Conservation (phyloP, 2,888 invertebrate species). For the Pristionchus japonicus region DNA sequence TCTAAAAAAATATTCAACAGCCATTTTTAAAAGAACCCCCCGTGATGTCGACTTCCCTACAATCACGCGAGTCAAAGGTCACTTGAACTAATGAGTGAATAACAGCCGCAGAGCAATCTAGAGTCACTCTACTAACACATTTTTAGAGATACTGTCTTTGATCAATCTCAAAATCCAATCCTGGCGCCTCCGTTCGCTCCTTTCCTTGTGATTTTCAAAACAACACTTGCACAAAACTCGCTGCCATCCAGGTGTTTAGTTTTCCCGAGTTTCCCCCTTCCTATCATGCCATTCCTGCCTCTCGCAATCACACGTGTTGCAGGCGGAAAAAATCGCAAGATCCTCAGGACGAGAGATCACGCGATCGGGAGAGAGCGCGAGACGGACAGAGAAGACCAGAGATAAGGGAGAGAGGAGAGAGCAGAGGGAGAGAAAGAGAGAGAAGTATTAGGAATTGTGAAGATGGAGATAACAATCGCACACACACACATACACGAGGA, state of each 20-base stretch:
- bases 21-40: too few species aligned
- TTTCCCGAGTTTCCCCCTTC: neutral
- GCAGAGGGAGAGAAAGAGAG: conserved; percentile 3
- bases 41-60: neutral
- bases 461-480: conserved; percentile 21
- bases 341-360: neutral
- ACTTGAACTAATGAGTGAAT: neutral
- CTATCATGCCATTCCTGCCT: conserved; percentile 11
- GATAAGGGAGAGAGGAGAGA: neutral
- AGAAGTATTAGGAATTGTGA: conserved; percentile 32
- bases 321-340: neutral
- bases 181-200: too few species aligned
- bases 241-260: too few species aligned
- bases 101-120: neutral
- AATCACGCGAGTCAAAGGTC: neutral
- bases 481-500: neutral
- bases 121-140: neutral
- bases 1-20: too few species aligned
- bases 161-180: too few species aligned
- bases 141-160: neutral
- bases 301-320: neutral
- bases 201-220: too few species aligned
- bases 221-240: too few species aligned
- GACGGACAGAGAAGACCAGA: neutral
- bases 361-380: neutral